Percentiles rank a stretch among this genome's conserved stretches.
These are phyloP conservation scores for Sylvia borin DNA, from an alignment of 2,797 vertebrate species.

Conservation along the genomic window DNA sequence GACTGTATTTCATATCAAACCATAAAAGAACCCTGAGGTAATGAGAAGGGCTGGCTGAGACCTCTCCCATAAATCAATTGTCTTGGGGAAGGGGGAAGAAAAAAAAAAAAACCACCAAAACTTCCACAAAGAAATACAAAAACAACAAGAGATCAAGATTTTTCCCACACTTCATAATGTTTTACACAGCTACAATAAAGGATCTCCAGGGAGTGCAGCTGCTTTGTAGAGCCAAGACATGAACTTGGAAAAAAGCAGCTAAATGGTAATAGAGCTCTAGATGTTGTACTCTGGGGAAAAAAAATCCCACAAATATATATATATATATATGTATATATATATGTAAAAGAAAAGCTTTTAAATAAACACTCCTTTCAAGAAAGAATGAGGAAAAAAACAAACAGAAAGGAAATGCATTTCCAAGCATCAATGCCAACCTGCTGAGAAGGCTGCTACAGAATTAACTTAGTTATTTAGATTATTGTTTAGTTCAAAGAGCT, in stretches of 20 bases:
- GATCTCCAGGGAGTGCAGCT: conserved; percentile 17
- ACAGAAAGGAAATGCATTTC: background rate
- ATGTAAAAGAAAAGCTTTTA: background rate
- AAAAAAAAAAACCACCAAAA: background rate
- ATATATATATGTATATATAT: background rate
- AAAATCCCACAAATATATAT: background rate
- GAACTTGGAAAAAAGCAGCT: background rate
- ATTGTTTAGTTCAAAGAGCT: background rate
- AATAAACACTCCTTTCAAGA: background rate
- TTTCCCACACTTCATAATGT: conserved; percentile 29
- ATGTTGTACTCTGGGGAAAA: conserved; percentile 9
- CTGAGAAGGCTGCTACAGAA: background rate
- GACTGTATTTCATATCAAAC: background rate
- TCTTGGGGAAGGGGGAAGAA: background rate
- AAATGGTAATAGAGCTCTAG: background rate
- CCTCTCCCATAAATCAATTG: background rate
- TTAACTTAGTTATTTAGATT: background rate
- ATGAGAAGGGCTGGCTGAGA: background rate
- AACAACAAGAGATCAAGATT: conserved; percentile 12
- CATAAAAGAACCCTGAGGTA: background rate
- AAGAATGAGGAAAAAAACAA: background rate
- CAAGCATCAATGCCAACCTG: background rate
- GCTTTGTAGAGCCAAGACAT: conserved; percentile 17
- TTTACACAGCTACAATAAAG: background rate
- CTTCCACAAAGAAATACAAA: background rate